These are phyloP conservation scores for Ornithoptera priamus DNA, from an alignment of 2,888 invertebrate species.

Conservation along the genomic window DNA sequence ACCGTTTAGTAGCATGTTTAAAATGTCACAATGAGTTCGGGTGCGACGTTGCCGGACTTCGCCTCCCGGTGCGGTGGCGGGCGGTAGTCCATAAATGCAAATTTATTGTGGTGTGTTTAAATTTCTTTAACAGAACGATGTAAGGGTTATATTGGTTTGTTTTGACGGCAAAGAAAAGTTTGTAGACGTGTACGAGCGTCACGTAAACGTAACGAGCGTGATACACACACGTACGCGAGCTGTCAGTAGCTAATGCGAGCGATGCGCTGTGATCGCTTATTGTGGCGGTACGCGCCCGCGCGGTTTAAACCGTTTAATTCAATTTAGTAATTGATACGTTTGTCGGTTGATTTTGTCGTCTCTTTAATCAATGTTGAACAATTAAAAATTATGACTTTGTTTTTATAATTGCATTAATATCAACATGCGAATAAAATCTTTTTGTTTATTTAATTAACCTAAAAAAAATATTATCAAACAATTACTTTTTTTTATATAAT, in stretches of 20 bases:
- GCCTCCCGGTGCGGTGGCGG: conserved; percentile 72
- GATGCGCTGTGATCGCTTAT: conserved; percentile 76
- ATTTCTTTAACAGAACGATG: conserved; percentile 42
- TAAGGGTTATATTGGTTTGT: conserved; percentile 53
- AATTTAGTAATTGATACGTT: conserved; percentile 79
- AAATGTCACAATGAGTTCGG: conserved; percentile 76
- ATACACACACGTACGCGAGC: conserved; percentile 71
- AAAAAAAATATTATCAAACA: no score
- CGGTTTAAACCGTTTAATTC: conserved; percentile 77
- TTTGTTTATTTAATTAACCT: no score
- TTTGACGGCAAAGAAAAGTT: conserved; percentile 48
- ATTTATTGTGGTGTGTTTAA: conserved; percentile 45
- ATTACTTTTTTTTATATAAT: no score
- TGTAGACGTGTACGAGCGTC: conserved; percentile 68
- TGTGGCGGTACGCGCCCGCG: conserved; percentile 68
- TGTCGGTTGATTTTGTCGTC: conserved; percentile 61
- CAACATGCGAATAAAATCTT: no score
- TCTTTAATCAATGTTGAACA: conserved; percentile 41
- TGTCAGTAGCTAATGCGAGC: conserved; percentile 79
- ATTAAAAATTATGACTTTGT: conserved; percentile 21
- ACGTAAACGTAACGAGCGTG: conserved; percentile 76
- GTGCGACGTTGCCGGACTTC: conserved; percentile 79
- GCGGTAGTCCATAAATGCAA: conserved; percentile 63
- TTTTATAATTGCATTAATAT: no score
- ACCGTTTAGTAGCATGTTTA: conserved; percentile 54